These are phyloP conservation scores for Passer domesticus DNA, from an alignment of 2,113 vertebrate genomes.

Conservation along the genomic window DNA sequence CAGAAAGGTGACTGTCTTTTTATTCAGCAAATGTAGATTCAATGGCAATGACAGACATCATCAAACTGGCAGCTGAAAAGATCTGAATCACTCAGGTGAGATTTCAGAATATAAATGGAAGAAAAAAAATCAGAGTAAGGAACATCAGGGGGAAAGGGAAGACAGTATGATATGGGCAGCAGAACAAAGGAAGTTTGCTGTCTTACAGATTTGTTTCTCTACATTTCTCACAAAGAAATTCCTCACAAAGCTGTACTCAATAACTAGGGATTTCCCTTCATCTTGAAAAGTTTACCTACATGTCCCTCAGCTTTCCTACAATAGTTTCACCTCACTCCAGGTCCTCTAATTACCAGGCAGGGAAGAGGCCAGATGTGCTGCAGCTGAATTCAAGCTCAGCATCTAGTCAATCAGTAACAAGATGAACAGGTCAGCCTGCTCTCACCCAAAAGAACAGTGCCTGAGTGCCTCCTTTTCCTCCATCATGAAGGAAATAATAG, in stretches of 20 bases:
- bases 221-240: not conserved
- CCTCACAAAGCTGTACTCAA: not conserved
- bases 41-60: not conserved
- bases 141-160: not conserved
- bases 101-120: not conserved
- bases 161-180: not conserved
- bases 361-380: not conserved
- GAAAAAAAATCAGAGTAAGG: not conserved
- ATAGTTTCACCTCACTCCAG: not conserved
- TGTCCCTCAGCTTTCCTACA: not conserved
- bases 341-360: not conserved
- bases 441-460: not conserved
- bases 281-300: not conserved
- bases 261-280: not conserved
- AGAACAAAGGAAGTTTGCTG: not conserved
- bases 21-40: not conserved
- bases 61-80: not conserved
- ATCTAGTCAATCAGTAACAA: not conserved
- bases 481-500: not conserved
- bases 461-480: not conserved
- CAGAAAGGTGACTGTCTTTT: not conserved
- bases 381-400: not conserved
- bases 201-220: not conserved
- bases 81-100: constrained; percentile 2
- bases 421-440: not conserved